phyloP scores from a whole-genome alignment of 1,140 invertebrate genomes.

The Heliconius eleuchia region DNA sequence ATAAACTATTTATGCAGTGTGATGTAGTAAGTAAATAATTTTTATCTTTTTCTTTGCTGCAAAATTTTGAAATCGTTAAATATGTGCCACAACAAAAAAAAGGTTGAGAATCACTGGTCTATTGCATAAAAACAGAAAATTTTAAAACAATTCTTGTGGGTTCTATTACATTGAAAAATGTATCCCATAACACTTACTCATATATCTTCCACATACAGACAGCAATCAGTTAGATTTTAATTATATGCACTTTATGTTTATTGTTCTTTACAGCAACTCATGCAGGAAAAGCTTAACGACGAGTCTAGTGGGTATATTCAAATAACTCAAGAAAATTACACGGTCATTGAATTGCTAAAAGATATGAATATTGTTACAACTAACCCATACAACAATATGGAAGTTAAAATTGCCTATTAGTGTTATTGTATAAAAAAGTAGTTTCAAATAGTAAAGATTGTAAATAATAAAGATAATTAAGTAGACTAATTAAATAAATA shows the following conservation, averaged over 20 bases:
- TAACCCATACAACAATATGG: slow-evolving; percentile 68
- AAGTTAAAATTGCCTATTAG: slow-evolving; percentile 64
- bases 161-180: too few species aligned
- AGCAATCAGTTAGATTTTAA: too few species aligned
- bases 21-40: too few species aligned
- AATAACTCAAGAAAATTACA: slow-evolving; percentile 56
- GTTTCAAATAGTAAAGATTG: background rate
- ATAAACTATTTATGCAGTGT: too few species aligned
- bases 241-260: background rate
- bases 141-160: too few species aligned
- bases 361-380: slow-evolving; percentile 59
- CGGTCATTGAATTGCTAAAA: slow-evolving; percentile 54
- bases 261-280: slow-evolving; percentile 59
- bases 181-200: too few species aligned
- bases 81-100: too few species aligned
- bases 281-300: slow-evolving; percentile 54
- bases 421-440: background rate
- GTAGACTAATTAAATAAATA: background rate
- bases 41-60: too few species aligned
- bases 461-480: background rate
- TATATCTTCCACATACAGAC: too few species aligned
- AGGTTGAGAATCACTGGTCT: too few species aligned
- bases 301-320: slow-evolving; percentile 58
- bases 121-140: too few species aligned
- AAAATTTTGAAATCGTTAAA: too few species aligned